These are phyloP conservation scores for Onychomys leucogaster DNA, from an alignment of 2,797 vertebrate species.

Conservation along the genomic window DNA sequence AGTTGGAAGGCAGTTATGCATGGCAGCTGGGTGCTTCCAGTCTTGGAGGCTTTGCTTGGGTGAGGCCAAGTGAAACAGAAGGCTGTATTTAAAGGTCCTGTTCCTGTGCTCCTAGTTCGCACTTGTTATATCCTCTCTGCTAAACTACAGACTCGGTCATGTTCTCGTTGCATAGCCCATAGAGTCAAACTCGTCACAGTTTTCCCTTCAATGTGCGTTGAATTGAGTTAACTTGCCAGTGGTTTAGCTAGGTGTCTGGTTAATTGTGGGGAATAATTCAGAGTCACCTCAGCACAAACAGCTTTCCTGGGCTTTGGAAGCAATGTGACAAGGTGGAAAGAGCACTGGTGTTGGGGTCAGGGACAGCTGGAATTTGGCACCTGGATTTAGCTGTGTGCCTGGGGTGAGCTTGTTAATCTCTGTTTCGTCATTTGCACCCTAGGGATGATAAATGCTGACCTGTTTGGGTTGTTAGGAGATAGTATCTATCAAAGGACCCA, in stretches of 20 bases:
- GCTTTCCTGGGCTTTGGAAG: constrained; percentile 53
- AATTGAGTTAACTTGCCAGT: constrained; percentile 43
- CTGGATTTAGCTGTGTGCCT: constrained; percentile 41
- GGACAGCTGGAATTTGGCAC: constrained; percentile 33
- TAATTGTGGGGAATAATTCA: constrained; percentile 69
- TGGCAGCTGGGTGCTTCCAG: neutral
- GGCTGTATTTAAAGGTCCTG: constrained; percentile 24
- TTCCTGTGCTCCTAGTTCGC: constrained; percentile 12
- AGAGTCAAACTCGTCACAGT: constrained; percentile 32
- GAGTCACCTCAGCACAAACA: neutral
- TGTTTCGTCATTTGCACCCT: constrained; percentile 60
- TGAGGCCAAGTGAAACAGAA: neutral
- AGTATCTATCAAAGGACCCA: constrained; percentile 50
- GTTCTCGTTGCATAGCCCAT: constrained; percentile 25
- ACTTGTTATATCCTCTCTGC: constrained; percentile 27
- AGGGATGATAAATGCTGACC: constrained; percentile 47
- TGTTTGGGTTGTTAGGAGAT: constrained; percentile 53
- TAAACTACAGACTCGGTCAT: neutral
- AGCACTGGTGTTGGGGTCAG: constrained; percentile 26
- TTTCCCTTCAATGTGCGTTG: constrained; percentile 55
- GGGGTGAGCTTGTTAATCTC: constrained; percentile 54
- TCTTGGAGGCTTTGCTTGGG: neutral
- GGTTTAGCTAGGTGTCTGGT: constrained; percentile 46
- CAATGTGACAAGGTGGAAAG: constrained; percentile 29
- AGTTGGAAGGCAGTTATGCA: constrained; percentile 46